Evolutionary conservation across 2,888 invertebrate genomes (phyloP), one percentile per base, ranked within the genome.

Genomic region (Athalia circularis): DNA sequence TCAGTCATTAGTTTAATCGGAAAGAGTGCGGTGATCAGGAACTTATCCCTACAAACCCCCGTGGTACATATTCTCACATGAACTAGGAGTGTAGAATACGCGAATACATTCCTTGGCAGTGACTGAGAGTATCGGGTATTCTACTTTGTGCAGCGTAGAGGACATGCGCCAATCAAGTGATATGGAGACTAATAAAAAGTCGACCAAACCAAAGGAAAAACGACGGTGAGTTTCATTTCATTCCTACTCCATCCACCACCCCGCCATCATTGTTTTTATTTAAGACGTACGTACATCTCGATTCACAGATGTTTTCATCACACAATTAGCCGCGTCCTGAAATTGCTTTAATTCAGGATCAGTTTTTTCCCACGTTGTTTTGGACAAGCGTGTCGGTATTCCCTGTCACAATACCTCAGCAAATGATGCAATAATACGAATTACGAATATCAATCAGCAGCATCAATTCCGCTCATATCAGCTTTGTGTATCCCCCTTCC

Each of bases 181-280:
- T 54, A 85, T 85, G 85, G 85, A 84, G 29, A 57, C 68, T 4
- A 61, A 65, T 13, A 84, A 77, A 11, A 54, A 54, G 54, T n/a
- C 11, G 62, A 48, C 68, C 7, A 91, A 91, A 87, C 92, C 93
- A 83, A 94, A 93, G 91, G 95, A 94, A 88, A 95, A 95, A 91
- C 92, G 94, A 90, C 94, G 94, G 95, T 95, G 91, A 93, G 85
- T 79, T 47, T 74, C 5, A 47, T 29, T n/a, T 11, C n/a, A 0
- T 5, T 3, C 15, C 15, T 9, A 50, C 50, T 45, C 15, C 0
- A 3, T 3, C 50, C 11, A 52, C 0, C 52, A 45, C 48, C 5
- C 47, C 7, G 13, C 15, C 9, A 9, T 13, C 15, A 43, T 50
- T 4, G 11, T 43, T 29, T 29, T 29, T 29, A 29, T 29, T 29